Evolutionary conservation across 92 coral and sea anemone genomes (phyloP).

Genomic region (Isaurus tuberculatus): DNA sequence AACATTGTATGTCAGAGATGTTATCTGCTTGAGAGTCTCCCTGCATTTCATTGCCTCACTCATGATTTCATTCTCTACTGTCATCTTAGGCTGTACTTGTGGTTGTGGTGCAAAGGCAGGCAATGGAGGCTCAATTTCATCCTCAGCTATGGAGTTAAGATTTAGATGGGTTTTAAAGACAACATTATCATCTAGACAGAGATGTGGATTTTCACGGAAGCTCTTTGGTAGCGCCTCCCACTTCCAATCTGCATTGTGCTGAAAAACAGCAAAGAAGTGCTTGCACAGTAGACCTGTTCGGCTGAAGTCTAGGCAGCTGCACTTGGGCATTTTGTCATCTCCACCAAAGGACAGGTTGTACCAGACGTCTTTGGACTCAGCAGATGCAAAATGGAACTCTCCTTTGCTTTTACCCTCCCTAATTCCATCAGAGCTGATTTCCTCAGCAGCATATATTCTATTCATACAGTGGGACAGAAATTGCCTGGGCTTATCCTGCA

Average conservation of each 20-base stretch:
- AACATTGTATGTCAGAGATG: constrained; percentile 48
- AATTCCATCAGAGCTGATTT: constrained; percentile 18
- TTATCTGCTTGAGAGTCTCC: neutral
- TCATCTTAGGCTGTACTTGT: constrained; percentile 26
- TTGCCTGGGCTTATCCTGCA: constrained; percentile 38
- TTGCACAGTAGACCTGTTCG: constrained; percentile 53
- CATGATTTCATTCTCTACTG: neutral
- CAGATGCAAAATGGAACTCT: constrained; percentile 21
- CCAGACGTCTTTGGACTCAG: constrained; percentile 35
- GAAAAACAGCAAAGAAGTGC: constrained; percentile 55
- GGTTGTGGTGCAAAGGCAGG: constrained; percentile 23
- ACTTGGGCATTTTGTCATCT: constrained; percentile 37
- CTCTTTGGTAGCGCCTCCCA: constrained; percentile 56
- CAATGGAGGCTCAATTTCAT: constrained; percentile 22
- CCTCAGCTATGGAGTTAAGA: constrained; percentile 11
- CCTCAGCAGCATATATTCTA: constrained; percentile 40
- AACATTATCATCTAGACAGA: constrained; percentile 45
- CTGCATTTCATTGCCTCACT: constrained; percentile 26
- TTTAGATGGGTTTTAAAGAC: constrained; percentile 3
- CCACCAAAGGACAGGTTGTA: constrained; percentile 50
- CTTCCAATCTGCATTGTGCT: constrained; percentile 57
- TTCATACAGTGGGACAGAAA: constrained; percentile 41
- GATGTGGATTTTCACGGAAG: constrained; percentile 46
- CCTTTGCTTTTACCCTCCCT: constrained; percentile 31
- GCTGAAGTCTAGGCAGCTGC: constrained; percentile 53